Evolutionary conservation across 2,113 vertebrate genomes (phyloP), one percentile per base, ranked within the genome.

Genomic region (Syngnathus typhle): DNA sequence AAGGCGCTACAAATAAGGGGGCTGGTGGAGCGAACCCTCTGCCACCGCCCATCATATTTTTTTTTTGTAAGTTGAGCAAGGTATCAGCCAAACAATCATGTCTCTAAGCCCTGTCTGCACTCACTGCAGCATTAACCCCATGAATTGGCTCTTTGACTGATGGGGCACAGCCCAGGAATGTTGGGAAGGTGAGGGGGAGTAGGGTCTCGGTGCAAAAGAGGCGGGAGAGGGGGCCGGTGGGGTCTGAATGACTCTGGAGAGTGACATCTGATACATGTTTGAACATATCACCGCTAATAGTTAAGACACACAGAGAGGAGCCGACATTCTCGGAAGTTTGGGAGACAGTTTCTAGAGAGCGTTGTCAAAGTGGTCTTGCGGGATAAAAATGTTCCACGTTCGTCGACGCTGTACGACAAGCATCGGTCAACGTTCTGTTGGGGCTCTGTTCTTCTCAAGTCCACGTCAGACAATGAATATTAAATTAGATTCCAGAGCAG

Each of bases 81-180:
- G 89, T 90, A 88, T 90, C 88, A 79, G 88, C 86, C 90, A 92
- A 92, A 91, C 93, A 92, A 61, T 93, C 91, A 91, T 93, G 92
- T 91, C 91, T 93, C 88, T 84, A 88, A 86, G 52, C 74, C 88
- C 85, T 73, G 86, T 85, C 88, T 88, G 83, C 84, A 73, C 88
- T 81, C 76, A 75, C 84, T 83, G 84, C 82, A 68, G 84, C 87
- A 81, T 75, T 85, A 76, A 83, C 85, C 87, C 87, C 82, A 89
- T 88, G 87, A 89, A 87, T 91, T 72, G 88, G 85, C 78, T 76
- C 87, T 89, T 89, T 88, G 88, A 90, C 84, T 89, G 87, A 85
- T 79, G 78, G 81, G 83, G 86, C 87, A 87, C 68, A 11, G 84
- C 82, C 84, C 74, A 88, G 87, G 86, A 90, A 90, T 90, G 87